Evolutionary conservation across 2,888 invertebrate genomes (phyloP).

Genomic region (Chalcosyrphus nemorum): DNA sequence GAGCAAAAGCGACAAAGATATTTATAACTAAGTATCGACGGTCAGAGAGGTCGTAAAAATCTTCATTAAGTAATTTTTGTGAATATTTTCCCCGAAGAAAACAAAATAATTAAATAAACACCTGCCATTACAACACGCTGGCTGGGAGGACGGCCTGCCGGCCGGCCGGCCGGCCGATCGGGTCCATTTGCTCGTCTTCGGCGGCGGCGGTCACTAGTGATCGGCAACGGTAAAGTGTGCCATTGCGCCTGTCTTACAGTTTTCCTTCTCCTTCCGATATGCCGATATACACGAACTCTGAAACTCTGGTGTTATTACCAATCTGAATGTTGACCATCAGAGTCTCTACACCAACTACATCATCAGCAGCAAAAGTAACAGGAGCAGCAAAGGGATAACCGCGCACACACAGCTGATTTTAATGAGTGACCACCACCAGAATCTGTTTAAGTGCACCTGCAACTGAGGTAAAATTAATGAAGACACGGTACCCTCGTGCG

Average conservation of each 20-base stretch:
- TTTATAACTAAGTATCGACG: conserved; percentile 57
- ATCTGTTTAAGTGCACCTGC: conserved; percentile 67
- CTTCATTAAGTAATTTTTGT: conserved; percentile 66
- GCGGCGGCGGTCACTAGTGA: conserved; percentile 16
- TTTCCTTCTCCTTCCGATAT: conserved; percentile 37
- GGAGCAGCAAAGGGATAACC: conserved; percentile 44
- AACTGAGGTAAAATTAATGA: conserved; percentile 67
- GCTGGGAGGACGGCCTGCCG: not conserved
- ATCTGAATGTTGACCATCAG: conserved; percentile 56
- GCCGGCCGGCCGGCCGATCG: conserved; percentile 14
- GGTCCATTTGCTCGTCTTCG: conserved; percentile 5
- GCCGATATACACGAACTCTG: conserved; percentile 21
- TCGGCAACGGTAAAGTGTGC: conserved; percentile 71
- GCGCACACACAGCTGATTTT: conserved; percentile 64
- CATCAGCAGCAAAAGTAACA: conserved; percentile 27
- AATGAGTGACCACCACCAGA: conserved; percentile 69
- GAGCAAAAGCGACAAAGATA: conserved; percentile 58
- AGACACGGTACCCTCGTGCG: conserved; percentile 31
- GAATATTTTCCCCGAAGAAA: conserved; percentile 60
- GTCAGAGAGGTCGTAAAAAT: conserved; percentile 65
- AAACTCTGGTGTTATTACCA: conserved; percentile 40
- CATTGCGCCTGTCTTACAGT: conserved; percentile 56
- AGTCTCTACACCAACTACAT: conserved; percentile 43
- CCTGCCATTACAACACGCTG: conserved; percentile 67
- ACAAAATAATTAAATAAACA: conserved; percentile 72